Base-by-base conservation (phyloP, 2,888 invertebrate species). In the Liposcelis brunnea region DNA sequence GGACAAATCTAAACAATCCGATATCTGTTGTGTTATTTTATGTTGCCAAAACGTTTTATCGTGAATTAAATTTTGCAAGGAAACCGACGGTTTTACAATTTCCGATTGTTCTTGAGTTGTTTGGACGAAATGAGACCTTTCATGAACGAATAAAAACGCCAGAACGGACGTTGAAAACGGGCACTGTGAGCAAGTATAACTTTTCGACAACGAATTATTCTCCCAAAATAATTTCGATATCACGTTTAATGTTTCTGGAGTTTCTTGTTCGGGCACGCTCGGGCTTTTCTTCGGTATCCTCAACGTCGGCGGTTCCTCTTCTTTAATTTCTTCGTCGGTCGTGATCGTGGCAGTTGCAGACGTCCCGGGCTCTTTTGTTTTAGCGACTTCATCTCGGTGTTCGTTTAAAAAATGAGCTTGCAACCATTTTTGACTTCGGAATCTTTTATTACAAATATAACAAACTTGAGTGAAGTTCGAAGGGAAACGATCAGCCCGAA, bases 141-240 rank as follows among this genome's bases (percentile, higher is more conserved):
- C 91, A 65, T 93, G 93, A 43, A 90, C 83, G 62, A 87, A 89
- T 53, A 93, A 70, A 57, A 91, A 85, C 45, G 90, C 89, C 55
- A 90, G 72, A 59, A 89, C 81, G 51, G 85, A 80, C 32, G 91
- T 90, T 36, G 84, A 79, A 61, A 90, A 93, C 46, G 83, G 79
- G 61, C 93, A 93, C 60, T 82, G 78, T 36, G 86, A 82, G 65
- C 93, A 93, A 52, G 84, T 81, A 65, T 90, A 91, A 49, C 78
- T 79, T 63, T 87, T 83, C 52, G 75, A 59, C 61, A 61, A 61
- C 26, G 64, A 57, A 31, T 71, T 70, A n/a, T 70, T 69, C 4
- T 65, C 59, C 10, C 64, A 64, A 49, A 72, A 68, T n/a, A 72
- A 57, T 50, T 64, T 70, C 1, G 71, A 68, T 21, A 71, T 55